phyloP scores from a whole-genome alignment of 2,888 invertebrate genomes.

The Machimus rusticus region DNA sequence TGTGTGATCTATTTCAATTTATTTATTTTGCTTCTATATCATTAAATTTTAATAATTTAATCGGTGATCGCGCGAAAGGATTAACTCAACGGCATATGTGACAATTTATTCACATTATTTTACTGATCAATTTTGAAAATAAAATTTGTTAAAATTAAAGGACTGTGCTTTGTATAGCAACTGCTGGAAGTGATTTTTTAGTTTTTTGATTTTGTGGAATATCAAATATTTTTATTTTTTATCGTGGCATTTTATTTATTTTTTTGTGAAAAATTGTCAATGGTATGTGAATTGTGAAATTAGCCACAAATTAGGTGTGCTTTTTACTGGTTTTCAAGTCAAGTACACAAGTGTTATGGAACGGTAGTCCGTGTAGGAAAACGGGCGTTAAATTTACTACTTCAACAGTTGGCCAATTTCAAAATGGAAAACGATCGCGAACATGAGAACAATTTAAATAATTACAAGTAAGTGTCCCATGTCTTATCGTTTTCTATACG shows the following conservation, averaged over 20 bases:
- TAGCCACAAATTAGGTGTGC: neutral
- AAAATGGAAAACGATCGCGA: slow-evolving; percentile 48
- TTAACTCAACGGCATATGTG: neutral
- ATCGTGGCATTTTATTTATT: neutral
- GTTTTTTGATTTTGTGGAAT: neutral
- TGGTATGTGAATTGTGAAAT: neutral
- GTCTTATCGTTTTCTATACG: slow-evolving; percentile 7
- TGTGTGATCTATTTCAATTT: neutral
- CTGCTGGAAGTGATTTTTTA: neutral
- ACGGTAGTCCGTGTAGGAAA: neutral
- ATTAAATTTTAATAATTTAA: neutral
- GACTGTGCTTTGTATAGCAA: neutral
- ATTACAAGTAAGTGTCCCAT: slow-evolving; percentile 46
- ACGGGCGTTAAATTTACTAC: neutral
- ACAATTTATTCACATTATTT: neutral
- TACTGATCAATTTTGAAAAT: neutral
- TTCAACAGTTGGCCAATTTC: slow-evolving; percentile 5
- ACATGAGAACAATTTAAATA: slow-evolving; percentile 47
- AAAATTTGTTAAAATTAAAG: neutral
- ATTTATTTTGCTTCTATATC: neutral
- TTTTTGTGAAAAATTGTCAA: neutral
- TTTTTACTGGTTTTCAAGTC: neutral
- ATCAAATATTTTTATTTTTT: neutral
- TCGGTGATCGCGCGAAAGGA: neutral
- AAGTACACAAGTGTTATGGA: neutral